phyloP scores from a whole-genome alignment of 2,797 vertebrate genomes.

The Platalea minor region DNA sequence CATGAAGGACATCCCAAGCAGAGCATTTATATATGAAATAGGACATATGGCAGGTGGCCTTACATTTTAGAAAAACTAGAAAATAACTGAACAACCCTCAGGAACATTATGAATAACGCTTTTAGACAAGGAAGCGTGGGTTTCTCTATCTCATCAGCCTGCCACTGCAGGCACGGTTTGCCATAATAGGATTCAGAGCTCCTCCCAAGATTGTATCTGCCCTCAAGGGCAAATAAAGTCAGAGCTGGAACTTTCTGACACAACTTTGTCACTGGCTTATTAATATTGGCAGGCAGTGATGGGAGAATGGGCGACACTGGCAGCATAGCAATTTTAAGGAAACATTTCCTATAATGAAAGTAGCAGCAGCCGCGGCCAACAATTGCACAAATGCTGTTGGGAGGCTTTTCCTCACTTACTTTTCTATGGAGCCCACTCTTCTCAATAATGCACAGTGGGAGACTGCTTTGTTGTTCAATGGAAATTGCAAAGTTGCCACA shows the following conservation, averaged over 20 bases:
- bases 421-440: background rate
- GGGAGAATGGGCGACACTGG: background rate
- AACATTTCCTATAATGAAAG: background rate
- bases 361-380: background rate
- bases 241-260: conserved; percentile 9
- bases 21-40: background rate
- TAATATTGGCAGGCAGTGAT: background rate
- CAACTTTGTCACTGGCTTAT: conserved; percentile 21
- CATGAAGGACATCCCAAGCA: background rate
- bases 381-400: background rate
- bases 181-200: background rate
- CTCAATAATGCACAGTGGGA: background rate
- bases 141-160: background rate
- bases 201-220: conserved; percentile 6
- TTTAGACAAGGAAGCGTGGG: background rate
- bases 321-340: conserved; percentile 1
- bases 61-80: background rate
- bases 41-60: background rate
- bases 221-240: conserved; percentile 44
- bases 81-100: background rate
- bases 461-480: background rate
- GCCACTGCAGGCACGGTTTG: background rate
- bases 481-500: background rate
- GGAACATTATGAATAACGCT: background rate
- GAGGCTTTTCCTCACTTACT: background rate